Conservation (phyloP, 2,113 vertebrate species). For the Pyrgilauda ruficollis region DNA sequence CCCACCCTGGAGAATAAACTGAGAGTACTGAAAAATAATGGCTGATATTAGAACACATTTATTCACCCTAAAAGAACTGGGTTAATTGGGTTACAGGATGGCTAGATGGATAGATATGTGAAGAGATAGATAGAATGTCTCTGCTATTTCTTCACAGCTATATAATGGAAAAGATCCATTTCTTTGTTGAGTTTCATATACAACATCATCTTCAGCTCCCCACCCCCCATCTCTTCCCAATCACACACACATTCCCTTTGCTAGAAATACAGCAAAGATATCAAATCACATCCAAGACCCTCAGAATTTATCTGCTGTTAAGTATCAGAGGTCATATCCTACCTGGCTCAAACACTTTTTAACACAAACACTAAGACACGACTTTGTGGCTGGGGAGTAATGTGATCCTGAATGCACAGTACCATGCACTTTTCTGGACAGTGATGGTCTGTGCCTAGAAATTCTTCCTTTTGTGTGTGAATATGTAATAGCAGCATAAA, state of each 20-base stretch:
- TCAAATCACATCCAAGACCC: not conserved
- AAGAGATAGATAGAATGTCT: not conserved
- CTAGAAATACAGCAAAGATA: not conserved
- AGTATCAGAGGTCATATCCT: not conserved
- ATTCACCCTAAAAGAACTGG: conserved; percentile 49
- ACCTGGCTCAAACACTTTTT: not conserved
- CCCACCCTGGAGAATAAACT: conserved; percentile 14
- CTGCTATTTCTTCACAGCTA: not conserved
- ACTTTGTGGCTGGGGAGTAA: not conserved
- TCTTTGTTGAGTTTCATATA: conserved; percentile 19
- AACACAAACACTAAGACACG: not conserved
- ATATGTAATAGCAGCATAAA: not conserved
- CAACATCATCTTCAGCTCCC: not conserved
- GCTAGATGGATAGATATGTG: not conserved
- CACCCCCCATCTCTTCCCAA: not conserved
- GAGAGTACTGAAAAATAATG: conserved; percentile 43
- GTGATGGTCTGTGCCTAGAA: not conserved
- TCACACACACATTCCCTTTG: not conserved
- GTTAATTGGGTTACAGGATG: conserved; percentile 38
- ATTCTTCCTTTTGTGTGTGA: not conserved
- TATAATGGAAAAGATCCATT: conserved; percentile 37
- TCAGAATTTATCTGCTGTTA: not conserved
- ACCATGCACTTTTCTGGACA: not conserved
- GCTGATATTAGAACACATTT: conserved; percentile 31
- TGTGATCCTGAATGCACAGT: not conserved